Conservation (phyloP, 2,113 vertebrate genomes). For the Menidia beryllina region DNA sequence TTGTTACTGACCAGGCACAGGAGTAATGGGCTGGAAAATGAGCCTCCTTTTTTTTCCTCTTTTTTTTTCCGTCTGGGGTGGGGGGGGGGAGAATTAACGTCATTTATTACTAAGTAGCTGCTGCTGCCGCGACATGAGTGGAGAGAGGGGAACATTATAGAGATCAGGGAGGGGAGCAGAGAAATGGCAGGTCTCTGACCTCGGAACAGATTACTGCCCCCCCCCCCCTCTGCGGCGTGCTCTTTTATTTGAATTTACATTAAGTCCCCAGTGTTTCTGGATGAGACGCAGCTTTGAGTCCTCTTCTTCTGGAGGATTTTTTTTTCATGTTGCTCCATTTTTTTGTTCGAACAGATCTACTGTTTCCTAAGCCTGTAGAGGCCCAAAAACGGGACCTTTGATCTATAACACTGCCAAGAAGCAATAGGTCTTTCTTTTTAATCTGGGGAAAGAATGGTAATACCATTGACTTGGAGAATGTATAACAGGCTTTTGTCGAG, state of each 20-base stretch:
- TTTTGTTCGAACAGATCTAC: conserved; percentile 6
- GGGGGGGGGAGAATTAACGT: conserved; percentile 66
- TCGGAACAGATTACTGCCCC: conserved; percentile 38
- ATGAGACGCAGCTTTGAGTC: conserved; percentile 1
- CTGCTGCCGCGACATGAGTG: conserved; percentile 26
- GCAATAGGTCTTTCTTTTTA: conserved; percentile 15
- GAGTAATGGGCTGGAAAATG: conserved; percentile 80
- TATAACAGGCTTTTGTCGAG: conserved; percentile 45
- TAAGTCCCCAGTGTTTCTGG: conserved; percentile 29
- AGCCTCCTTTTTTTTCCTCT: conserved; percentile 55
- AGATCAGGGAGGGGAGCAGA: not conserved
- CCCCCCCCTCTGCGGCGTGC: conserved; percentile 3
- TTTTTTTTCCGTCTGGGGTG: too few species aligned
- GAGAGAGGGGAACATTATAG: not conserved
- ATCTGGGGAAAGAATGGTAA: too few species aligned
- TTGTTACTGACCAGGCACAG: conserved; percentile 62
- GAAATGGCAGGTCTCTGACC: conserved; percentile 30
- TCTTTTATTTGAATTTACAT: conserved; percentile 58
- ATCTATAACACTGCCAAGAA: not conserved
- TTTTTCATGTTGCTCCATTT: conserved; percentile 6
- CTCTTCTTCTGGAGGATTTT: conserved; percentile 7
- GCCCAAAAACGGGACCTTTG: conserved; percentile 11
- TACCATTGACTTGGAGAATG: not conserved
- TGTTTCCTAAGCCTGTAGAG: conserved; percentile 15
- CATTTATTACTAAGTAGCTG: conserved; percentile 75